Evolutionary conservation across 2,797 vertebrate species (phyloP).

Genomic region (Xiphorhynchus erythropygius): DNA sequence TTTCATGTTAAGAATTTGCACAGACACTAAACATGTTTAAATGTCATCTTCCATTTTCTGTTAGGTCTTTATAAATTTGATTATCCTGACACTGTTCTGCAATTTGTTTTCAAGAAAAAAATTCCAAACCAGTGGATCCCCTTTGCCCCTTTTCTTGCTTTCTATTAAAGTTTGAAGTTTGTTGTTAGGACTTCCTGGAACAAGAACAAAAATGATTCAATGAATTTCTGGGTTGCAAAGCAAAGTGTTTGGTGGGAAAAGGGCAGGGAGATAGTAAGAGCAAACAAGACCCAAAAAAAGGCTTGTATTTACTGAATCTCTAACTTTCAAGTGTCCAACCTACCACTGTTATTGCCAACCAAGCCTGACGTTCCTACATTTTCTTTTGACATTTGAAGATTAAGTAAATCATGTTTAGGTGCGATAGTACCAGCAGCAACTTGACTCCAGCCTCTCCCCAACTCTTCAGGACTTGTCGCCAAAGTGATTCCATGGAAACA

Average conservation of each 20-base stretch:
- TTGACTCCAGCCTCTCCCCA: background rate
- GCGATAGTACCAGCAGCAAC: constrained; percentile 14
- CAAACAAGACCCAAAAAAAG: background rate
- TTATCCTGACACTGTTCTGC: background rate
- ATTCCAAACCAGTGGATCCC: background rate
- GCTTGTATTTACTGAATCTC: background rate
- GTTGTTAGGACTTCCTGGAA: background rate
- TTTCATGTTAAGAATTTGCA: background rate
- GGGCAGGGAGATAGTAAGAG: background rate
- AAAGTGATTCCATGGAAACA: background rate
- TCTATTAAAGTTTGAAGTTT: background rate
- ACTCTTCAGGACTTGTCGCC: background rate
- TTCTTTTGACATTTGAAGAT: constrained; percentile 41
- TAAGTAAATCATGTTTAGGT: background rate
- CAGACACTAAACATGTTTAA: background rate
- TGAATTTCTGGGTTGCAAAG: background rate
- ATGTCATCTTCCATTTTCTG: background rate
- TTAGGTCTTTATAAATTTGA: background rate
- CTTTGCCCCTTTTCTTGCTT: background rate
- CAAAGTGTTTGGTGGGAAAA: background rate
- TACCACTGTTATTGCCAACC: background rate
- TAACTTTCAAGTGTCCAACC: background rate
- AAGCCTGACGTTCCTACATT: background rate
- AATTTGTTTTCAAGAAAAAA: background rate
- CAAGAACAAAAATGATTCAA: background rate